Evolutionary conservation across 2,888 invertebrate genomes (phyloP), one percentile per base, ranked within the genome.

Genomic region (Trachelus tabidus): DNA sequence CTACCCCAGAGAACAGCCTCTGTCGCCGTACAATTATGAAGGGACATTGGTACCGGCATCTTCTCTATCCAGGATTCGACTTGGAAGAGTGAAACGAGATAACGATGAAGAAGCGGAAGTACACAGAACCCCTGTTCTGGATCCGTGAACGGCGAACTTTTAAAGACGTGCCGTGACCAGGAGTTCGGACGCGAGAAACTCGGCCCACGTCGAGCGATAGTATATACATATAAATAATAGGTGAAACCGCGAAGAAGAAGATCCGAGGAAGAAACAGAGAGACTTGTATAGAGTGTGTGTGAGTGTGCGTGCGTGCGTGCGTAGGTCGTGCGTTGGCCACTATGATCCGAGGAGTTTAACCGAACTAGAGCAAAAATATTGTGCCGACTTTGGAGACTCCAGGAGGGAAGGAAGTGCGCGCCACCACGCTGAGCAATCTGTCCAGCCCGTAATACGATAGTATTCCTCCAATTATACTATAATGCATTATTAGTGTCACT

Each of bases 401-500:
- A 15, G 74, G 40, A 33, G 73, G 34, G 31, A 56, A 75, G 40
- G 73, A 56, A 76, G 76, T 73, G 31, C 74, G 68, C 74, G 68
- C 23, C 40, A 56, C 85, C 83, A 84, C 86, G 86, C 87, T 86
- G 87, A 89, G 86, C 86, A 90, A 91, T 91, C 90, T 90, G 91
- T 90, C 90, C 91, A 90, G 89, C 85, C 88, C 87, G 87, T 90
- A 89, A 89, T 88, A 88, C 87, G 88, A 87, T 91, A 90, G 90
- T 91, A 90, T 90, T 90, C 87, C 89, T 89, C 85, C 87, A 89
- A 83, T 88, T 90, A 87, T 89, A 86, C 87, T 84, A 79, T 71
- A 71, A 71, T 33, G 71, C 71, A 71, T 86, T 88, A 86, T 89
- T 89, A 90, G 89, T 88, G 87, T 89, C 87, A 88, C 87, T 90